phyloP scores from a whole-genome alignment of 2,888 invertebrate species.

The Molanna angustata region DNA sequence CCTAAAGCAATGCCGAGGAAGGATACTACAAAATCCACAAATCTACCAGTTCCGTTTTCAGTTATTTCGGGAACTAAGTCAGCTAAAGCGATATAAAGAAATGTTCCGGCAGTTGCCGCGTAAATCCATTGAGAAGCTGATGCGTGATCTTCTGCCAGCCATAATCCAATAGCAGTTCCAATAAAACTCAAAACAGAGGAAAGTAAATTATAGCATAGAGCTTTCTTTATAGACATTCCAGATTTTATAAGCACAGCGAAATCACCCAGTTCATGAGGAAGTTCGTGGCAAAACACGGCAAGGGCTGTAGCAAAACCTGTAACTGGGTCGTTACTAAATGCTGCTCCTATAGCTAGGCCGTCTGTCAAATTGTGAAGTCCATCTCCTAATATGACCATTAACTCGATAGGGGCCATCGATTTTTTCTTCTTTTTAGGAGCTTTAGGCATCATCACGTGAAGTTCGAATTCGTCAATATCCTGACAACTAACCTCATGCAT shows the following conservation, averaged over 20 bases:
- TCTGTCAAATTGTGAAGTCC: slow-evolving; percentile 78
- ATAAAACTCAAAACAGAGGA: slow-evolving; percentile 74
- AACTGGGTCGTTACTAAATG: slow-evolving; percentile 68
- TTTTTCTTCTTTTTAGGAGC: slow-evolving; percentile 44
- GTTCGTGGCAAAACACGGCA: slow-evolving; percentile 77
- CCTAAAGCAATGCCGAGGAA: slow-evolving; percentile 65
- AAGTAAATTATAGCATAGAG: slow-evolving; percentile 69
- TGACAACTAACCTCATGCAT: slow-evolving; percentile 36
- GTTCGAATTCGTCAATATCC: slow-evolving; percentile 49
- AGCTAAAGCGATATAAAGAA: slow-evolving; percentile 76
- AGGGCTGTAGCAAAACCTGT: slow-evolving; percentile 75
- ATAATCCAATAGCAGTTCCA: slow-evolving; percentile 70
- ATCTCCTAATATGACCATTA: slow-evolving; percentile 79
- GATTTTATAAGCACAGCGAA: slow-evolving; percentile 76
- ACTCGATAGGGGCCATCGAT: slow-evolving; percentile 65
- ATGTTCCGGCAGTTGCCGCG: slow-evolving; percentile 75
- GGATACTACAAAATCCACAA: slow-evolving; percentile 59
- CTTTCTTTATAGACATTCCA: slow-evolving; percentile 69
- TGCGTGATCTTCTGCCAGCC: slow-evolving; percentile 67
- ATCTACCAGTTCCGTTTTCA: slow-evolving; percentile 52
- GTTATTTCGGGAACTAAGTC: slow-evolving; percentile 70
- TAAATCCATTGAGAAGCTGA: slow-evolving; percentile 74
- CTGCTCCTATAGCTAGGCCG: slow-evolving; percentile 77
- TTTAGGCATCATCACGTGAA: slow-evolving; percentile 59
- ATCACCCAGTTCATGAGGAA: slow-evolving; percentile 80